These are phyloP conservation scores for Papilio polyxenes DNA, from an alignment of 1,140 invertebrate genomes.

Conservation along the genomic window DNA sequence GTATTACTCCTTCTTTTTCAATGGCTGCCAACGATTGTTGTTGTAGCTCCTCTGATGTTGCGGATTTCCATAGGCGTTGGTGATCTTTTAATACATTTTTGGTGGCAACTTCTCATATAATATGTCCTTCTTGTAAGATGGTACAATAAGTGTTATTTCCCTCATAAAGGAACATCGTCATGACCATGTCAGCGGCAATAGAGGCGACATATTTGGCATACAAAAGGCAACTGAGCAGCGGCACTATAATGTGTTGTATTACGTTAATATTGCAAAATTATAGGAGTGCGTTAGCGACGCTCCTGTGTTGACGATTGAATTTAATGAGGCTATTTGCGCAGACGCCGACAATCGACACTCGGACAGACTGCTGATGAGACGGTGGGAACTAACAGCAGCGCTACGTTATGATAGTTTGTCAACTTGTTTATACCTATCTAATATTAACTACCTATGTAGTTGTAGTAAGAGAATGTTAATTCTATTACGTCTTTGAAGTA, in stretches of 20 bases:
- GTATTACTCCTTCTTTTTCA: too few relatives aligned
- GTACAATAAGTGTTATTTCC: not conserved
- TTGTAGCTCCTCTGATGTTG: too few relatives aligned
- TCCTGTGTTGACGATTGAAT: slow-evolving; percentile 63
- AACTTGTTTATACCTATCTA: not conserved
- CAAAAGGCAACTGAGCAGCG: slow-evolving; percentile 43
- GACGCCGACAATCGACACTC: not conserved
- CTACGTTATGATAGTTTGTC: not conserved
- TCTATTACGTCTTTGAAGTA: too few relatives aligned
- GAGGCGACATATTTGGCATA: slow-evolving; percentile 53
- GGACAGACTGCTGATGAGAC: not conserved
- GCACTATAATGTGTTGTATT: slow-evolving; percentile 39
- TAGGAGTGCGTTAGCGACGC: slow-evolving; percentile 59
- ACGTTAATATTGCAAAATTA: slow-evolving; percentile 67
- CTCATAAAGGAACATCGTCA: not conserved
- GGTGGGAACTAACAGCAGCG: not conserved
- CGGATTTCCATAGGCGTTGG: too few relatives aligned
- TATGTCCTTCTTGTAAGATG: too few relatives aligned
- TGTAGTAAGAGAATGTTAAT: too few relatives aligned
- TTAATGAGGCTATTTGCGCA: slow-evolving; percentile 65
- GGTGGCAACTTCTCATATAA: too few relatives aligned
- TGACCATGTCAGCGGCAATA: not conserved
- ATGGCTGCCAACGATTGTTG: too few relatives aligned
- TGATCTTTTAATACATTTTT: too few relatives aligned
- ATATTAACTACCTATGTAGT: too few relatives aligned